These are phyloP conservation scores for Orientallactaga bullata DNA, from an alignment of 2,113 vertebrate genomes.

Conservation along the genomic window DNA sequence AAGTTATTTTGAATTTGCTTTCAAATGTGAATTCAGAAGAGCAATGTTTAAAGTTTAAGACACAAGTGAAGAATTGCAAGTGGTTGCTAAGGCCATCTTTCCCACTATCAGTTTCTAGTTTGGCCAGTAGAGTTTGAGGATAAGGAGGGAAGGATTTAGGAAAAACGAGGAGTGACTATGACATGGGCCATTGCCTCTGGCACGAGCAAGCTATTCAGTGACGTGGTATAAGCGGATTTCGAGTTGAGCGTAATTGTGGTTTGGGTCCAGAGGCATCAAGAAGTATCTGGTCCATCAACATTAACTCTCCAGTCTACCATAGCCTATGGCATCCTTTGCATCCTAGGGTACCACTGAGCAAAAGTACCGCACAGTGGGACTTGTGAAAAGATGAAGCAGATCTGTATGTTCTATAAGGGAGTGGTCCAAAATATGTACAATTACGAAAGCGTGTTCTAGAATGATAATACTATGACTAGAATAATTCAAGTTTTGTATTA, in stretches of 20 bases:
- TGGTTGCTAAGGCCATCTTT: background rate
- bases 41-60: background rate
- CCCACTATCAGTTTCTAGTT: background rate
- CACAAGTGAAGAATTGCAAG: background rate
- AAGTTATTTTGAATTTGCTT: constrained; percentile 7
- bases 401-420: background rate
- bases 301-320: background rate
- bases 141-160: background rate
- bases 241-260: background rate
- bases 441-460: background rate
- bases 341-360: background rate
- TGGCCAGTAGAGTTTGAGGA: background rate
- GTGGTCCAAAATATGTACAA: background rate
- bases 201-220: background rate
- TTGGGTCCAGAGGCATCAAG: background rate
- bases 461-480: background rate
- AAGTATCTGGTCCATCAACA: background rate
- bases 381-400: background rate
- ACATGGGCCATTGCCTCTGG: background rate
- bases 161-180: background rate
- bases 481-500: constrained; percentile 24
- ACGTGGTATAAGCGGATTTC: background rate
- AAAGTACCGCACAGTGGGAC: constrained; percentile 14
- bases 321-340: background rate
- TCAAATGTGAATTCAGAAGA: constrained; percentile 28